Conservation (phyloP, 2,797 vertebrate genomes). For the Iguana delicatissima region DNA sequence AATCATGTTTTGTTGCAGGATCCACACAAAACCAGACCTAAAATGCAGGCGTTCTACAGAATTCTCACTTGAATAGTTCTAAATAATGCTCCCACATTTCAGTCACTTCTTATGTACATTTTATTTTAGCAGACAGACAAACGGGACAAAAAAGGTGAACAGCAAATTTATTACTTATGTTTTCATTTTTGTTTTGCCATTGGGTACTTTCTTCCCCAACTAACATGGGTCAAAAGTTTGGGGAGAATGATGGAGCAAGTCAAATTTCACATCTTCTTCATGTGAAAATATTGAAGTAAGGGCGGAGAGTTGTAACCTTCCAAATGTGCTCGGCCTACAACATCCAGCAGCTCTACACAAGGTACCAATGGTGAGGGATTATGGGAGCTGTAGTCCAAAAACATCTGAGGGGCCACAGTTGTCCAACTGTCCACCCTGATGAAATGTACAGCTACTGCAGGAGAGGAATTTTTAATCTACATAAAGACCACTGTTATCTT, state of each 20-base stretch:
- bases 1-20: too few species aligned
- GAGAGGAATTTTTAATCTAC: conserved; percentile 21
- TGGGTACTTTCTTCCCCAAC: too few species aligned
- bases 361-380: neutral
- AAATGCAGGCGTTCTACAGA: too few species aligned
- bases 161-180: neutral
- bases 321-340: neutral
- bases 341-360: neutral
- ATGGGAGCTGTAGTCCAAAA: neutral
- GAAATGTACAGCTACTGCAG: neutral
- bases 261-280: neutral
- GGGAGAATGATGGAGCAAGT: neutral
- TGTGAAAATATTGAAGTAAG: neutral
- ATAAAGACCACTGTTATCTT: conserved; percentile 19
- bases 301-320: neutral
- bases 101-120: too few species aligned
- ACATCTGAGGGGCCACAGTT: neutral
- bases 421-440: neutral
- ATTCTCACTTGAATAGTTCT: too few species aligned
- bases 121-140: too few species aligned
- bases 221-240: too few species aligned
- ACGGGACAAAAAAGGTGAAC: too few species aligned
- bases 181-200: too few species aligned
- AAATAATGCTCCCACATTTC: too few species aligned
- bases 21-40: too few species aligned